These are phyloP conservation scores for Proctacanthus coquilletti DNA, from an alignment of 1,140 invertebrate species.

Conservation along the genomic window DNA sequence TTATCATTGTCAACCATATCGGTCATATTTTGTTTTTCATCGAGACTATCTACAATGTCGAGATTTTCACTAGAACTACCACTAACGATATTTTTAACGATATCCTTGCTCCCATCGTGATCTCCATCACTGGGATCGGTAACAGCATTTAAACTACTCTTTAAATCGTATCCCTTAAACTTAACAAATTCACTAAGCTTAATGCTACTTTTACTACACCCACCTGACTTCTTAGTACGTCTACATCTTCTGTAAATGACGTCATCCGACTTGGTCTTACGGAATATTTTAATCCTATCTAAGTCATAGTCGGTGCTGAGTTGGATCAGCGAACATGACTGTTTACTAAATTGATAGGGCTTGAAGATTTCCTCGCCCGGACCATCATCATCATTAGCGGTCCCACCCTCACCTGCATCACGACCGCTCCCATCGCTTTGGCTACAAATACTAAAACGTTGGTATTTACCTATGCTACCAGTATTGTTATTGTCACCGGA, in stretches of 20 bases:
- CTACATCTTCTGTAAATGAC: too few species aligned
- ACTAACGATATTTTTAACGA: too few species aligned
- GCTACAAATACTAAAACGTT: too few species aligned
- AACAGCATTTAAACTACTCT: too few species aligned
- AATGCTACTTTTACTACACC: too few species aligned
- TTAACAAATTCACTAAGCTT: too few species aligned
- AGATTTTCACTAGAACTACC: too few species aligned
- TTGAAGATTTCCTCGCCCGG: background rate
- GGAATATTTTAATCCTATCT: background rate
- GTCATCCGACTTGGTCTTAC: background rate
- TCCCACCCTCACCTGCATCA: too few species aligned
- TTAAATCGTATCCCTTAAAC: too few species aligned
- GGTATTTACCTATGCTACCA: constrained; percentile 7
- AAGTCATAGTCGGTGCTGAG: background rate
- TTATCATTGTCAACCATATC: background rate
- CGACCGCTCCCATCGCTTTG: too few species aligned
- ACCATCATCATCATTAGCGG: background rate
- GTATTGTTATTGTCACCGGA: constrained; percentile 11
- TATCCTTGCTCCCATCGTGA: background rate
- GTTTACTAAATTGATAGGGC: background rate
- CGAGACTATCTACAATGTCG: too few species aligned
- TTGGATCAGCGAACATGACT: background rate
- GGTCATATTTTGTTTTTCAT: background rate
- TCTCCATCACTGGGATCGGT: background rate
- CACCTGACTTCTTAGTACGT: too few species aligned